Evolutionary conservation across 1,140 invertebrate genomes (phyloP), one percentile per base, ranked within the genome.

Genomic region (Drosophila carrolli): DNA sequence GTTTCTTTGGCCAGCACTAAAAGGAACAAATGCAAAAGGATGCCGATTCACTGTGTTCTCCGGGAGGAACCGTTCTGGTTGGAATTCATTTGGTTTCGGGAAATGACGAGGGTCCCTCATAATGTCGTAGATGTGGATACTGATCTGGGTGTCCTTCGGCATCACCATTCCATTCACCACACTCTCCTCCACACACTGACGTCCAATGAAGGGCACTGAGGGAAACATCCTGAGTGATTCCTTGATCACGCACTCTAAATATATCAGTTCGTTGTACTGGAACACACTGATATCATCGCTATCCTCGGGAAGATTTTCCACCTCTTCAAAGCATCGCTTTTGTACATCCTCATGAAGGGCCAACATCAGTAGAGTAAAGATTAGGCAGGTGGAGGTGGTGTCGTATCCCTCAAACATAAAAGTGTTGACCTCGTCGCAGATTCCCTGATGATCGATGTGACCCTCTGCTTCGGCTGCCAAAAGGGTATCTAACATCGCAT

Each of bases 381-480:
- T 93, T 8, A 96, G 81, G 9, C 91, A 94, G 11, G 94, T 93
- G 1, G 95, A 94, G 0, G 96, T 96, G 11, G 96, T 97, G 77
- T 97, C 96, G 82, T 97, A 96, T 0, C 94, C 94, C 78, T 95
- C 96, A 93, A 97, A 97, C 94, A 96, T 95, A 78, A 97, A 97
- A 0, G 96, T 97, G 90, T 97, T 96, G 0, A 97, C 96, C 94
- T 97, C 96, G 86, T 97, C 96, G 75, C 95, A 94, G 48, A 97
- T 96, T 57, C 96, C 96, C 46, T 93, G 66, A 75, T 96, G 93
- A 63, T 93, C 94, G 56, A 94, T 94, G 10, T 77, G 93, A 29
- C 93, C 91, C n/a, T 93, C 84, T 6, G 92, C 91, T 54, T 94
- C 94, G 10, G 94, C 94, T 66, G 94, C 92, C 7, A 97, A 90